Base-by-base conservation (phyloP, 1,140 invertebrate genomes). In the Apolygus lucorum region DNA sequence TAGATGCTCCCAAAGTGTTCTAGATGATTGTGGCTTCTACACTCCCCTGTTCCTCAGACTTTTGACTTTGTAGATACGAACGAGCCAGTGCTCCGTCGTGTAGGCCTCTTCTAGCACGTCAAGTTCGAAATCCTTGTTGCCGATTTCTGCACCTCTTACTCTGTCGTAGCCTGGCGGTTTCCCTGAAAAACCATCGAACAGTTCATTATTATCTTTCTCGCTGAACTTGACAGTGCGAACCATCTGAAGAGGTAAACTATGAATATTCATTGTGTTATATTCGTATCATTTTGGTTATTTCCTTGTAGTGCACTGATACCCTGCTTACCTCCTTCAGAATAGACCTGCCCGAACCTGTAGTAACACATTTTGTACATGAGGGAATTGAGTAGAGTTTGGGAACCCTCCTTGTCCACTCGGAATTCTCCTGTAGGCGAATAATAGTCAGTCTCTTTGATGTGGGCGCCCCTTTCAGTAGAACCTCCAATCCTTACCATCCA, bases 401-500 rank as follows among this genome's bases (percentile, higher is more conserved):
- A 91, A 52, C 93, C 93, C 77, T 95, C 92, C 74, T 88, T 88
- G 77, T 98, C 96, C 4, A 97, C 90, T 72, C 95, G 82, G 78
- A 98, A 98, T 83, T 98, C 95, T 2, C 95, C 96, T 70, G 87
- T 88, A 0, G 91, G 84, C 29, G 93, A 95, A 81, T 96, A 99
- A 79, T 98, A 99, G 82, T 98, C 95, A 77, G 88, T 88, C 81
- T 99, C 96, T 76, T 94, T 92, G 75, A 99, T 98, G 77, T 98
- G 93, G 62, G 87, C 86, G 42, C 96, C 95, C 74, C 90, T 86
- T 71, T 97, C 94, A 24, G 95, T 99, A 77, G 92, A 95, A 70
- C 95, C 96, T 73, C 95, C 96, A 78, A 99, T 99, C 71, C 96
- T 86, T 4, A 99, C 96, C 96, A 99, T 99, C 96, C 96, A 99